Conservation (phyloP, 2,113 vertebrate species). For the Calyptommatus sinebrachiatus region DNA sequence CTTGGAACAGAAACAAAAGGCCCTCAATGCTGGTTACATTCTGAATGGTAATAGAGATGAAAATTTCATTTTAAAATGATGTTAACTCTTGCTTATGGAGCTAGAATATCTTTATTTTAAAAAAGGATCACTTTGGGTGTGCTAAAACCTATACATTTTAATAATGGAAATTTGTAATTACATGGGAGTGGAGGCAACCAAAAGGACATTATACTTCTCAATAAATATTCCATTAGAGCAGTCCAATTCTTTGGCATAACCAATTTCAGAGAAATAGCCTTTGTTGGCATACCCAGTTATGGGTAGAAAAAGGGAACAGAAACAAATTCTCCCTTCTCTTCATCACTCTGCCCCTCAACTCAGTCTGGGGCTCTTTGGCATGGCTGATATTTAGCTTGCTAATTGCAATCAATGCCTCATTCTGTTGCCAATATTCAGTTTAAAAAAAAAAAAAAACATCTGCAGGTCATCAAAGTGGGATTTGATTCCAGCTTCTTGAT, state of each 20-base stretch:
- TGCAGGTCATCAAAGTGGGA: background rate
- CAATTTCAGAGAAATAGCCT: no score
- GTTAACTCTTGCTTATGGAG: background rate
- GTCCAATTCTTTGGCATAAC: background rate
- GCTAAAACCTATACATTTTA: no score
- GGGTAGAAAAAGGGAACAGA: background rate
- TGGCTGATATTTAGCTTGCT: background rate
- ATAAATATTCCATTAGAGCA: background rate
- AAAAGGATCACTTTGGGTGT: background rate
- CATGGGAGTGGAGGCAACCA: no score
- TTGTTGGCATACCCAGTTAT: background rate
- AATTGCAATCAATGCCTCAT: background rate
- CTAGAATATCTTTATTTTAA: background rate
- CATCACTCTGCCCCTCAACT: no score
- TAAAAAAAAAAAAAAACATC: background rate
- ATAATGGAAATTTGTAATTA: no score
- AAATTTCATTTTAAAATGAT: background rate
- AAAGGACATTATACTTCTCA: background rate
- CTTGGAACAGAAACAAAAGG: conserved; percentile 79
- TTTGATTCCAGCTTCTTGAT: background rate
- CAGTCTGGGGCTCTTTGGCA: background rate
- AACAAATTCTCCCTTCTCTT: background rate
- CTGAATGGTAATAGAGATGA: conserved; percentile 71
- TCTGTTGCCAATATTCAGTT: background rate
- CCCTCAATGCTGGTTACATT: conserved; percentile 79